Percentiles rank a stretch among this genome's conserved stretches.
Evolutionary conservation across 2,888 invertebrate species (phyloP).

Genomic region (Rhabditoides inermis): DNA sequence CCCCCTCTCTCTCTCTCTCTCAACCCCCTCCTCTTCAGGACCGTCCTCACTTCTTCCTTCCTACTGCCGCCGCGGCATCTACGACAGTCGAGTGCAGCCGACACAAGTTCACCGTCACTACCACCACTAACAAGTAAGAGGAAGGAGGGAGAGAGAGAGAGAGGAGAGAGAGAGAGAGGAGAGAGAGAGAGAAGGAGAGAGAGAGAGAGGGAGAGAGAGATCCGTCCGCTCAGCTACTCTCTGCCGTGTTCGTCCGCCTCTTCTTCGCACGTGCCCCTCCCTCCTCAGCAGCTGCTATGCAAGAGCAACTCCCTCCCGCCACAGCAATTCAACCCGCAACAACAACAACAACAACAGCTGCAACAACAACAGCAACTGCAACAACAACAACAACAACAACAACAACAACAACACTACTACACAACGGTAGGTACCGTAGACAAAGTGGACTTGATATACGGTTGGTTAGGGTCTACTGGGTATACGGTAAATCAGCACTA

Average conservation of each 20-base stretch:
- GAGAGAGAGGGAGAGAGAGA: no score
- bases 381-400: no score
- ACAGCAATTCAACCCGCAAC: constrained; percentile 13
- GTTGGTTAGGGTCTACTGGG: no score
- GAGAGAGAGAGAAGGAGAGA: not conserved
- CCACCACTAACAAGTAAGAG: constrained; percentile 16
- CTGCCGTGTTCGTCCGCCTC: no score
- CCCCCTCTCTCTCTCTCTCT: not conserved
- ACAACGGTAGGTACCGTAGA: no score
- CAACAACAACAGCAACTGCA: no score
- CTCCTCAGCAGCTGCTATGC: constrained; percentile 17
- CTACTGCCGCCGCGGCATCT: no score
- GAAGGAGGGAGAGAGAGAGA: not conserved
- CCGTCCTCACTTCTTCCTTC: constrained; percentile 33
- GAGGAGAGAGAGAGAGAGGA: not conserved
- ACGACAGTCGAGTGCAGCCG: constrained; percentile 31
- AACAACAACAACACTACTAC: no score
- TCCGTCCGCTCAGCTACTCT: no score
- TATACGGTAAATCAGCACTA: no score
- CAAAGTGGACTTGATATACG: no score
- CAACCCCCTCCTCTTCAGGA: constrained; percentile 2
- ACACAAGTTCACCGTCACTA: constrained; percentile 42
- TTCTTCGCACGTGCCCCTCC: no score
- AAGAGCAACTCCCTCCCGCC: constrained; percentile 27
- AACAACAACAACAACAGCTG: constrained; percentile 18